Evolutionary conservation across 2,797 vertebrate species (phyloP).

Genomic region (Chiroxiphia lanceolata): DNA sequence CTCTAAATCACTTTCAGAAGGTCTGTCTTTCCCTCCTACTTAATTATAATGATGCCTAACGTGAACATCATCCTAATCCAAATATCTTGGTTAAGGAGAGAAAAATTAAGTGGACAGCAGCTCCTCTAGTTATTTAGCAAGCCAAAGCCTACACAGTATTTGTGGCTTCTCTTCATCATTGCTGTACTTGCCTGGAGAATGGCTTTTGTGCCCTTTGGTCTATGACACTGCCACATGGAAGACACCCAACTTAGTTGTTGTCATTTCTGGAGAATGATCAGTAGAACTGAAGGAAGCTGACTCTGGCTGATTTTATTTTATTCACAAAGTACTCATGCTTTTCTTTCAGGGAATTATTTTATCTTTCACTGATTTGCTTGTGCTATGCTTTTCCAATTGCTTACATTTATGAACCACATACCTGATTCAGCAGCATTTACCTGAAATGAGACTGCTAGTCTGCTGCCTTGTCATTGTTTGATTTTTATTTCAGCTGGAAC

Average conservation of each 20-base stretch:
- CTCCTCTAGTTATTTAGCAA: background rate
- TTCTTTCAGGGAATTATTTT: background rate
- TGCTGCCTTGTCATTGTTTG: background rate
- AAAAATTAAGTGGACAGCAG: background rate
- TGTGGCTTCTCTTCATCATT: background rate
- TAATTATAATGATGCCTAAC: background rate
- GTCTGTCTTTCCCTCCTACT: background rate
- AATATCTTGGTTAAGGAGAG: background rate
- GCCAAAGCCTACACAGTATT: background rate
- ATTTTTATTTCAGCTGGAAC: background rate
- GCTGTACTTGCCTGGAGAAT: background rate
- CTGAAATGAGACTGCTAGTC: background rate
- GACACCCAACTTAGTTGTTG: background rate
- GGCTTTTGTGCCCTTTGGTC: accelerated
- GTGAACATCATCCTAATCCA: background rate
- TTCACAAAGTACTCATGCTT: background rate
- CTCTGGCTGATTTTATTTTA: background rate
- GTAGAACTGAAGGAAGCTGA: background rate
- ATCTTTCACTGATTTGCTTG: background rate
- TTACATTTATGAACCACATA: background rate
- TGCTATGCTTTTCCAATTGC: background rate
- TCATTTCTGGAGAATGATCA: background rate
- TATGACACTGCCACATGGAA: accelerated
- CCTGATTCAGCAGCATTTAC: background rate
- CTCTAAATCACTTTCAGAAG: background rate